Evolutionary conservation across 1,140 invertebrate genomes (phyloP).

Genomic region (Apis cerana): DNA sequence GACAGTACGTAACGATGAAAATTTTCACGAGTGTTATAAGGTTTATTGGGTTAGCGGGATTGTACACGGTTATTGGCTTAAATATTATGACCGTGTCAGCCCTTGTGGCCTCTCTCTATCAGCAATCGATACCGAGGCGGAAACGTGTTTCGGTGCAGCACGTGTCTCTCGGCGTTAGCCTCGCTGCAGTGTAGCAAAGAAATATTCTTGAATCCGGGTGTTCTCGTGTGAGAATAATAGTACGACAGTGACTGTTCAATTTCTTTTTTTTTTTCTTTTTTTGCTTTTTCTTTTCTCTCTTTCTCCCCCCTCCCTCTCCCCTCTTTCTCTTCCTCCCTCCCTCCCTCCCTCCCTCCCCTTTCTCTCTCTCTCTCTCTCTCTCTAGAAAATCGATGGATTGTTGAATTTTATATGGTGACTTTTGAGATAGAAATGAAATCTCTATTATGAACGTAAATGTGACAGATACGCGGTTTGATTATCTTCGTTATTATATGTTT

Average conservation of each 20-base stretch:
- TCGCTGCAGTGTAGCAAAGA: neutral
- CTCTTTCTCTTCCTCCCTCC: too few relatives aligned
- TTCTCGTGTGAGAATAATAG: neutral
- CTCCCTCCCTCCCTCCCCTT: too few relatives aligned
- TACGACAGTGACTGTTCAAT: neutral
- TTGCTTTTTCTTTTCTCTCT: neutral
- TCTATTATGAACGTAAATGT: neutral
- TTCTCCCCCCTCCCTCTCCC: too few relatives aligned
- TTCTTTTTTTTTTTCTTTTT: neutral
- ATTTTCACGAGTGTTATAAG: conserved; percentile 1
- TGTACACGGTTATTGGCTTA: conserved; percentile 41
- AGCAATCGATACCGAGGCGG: conserved; percentile 40
- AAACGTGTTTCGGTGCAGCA: conserved; percentile 34
- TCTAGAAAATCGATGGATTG: neutral
- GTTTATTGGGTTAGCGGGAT: conserved; percentile 34
- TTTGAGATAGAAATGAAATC: neutral
- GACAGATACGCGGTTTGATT: neutral
- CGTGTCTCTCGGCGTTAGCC: conserved; percentile 10
- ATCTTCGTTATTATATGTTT: neutral
- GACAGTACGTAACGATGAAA: conserved; percentile 38
- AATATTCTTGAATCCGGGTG: neutral
- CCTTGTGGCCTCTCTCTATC: conserved; percentile 31
- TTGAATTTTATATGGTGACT: neutral
- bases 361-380: neutral
- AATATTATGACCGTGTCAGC: conserved; percentile 31